A percentile compares a stretch with the other conserved stretches of the same genome.
Evolutionary conservation across 2,113 vertebrate genomes (phyloP).

Genomic region (Smithornis capensis): DNA sequence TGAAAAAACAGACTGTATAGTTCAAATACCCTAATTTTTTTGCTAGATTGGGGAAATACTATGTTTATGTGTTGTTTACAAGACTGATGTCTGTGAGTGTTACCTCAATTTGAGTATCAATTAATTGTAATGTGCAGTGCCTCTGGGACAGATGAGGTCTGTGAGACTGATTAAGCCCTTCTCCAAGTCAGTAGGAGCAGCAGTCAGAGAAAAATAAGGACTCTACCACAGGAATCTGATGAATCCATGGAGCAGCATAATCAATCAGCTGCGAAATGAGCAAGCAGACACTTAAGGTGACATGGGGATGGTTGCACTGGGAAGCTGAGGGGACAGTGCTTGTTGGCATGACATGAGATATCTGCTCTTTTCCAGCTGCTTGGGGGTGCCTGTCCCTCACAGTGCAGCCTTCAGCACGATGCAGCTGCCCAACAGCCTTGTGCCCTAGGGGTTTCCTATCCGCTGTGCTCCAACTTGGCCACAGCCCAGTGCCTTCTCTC

Average conservation of each 20-base stretch:
- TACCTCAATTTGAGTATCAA: not conserved
- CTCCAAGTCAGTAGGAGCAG: not conserved
- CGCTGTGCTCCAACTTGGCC: rapidly evolving
- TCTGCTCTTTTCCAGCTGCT: not conserved
- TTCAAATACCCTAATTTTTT: not conserved
- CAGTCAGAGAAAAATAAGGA: not conserved
- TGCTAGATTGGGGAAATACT: not conserved
- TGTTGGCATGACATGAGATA: not conserved
- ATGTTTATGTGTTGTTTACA: not conserved
- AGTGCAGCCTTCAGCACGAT: rapidly evolving
- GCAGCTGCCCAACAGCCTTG: not conserved
- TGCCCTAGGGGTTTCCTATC: not conserved
- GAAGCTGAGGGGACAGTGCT: not conserved
- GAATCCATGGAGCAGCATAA: not conserved
- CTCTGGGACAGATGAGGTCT: not conserved
- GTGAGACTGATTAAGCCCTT: not conserved
- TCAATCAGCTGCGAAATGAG: not conserved
- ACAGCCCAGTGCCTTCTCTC: not conserved
- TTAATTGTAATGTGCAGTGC: not conserved
- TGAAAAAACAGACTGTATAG: not conserved
- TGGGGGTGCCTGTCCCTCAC: rapidly evolving
- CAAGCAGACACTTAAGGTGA: not conserved
- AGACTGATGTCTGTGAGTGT: not conserved
- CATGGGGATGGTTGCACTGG: not conserved
- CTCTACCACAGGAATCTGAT: not conserved